phyloP scores from a whole-genome alignment of 2,113 vertebrate genomes.

The Poeciliopsis prolifica region DNA sequence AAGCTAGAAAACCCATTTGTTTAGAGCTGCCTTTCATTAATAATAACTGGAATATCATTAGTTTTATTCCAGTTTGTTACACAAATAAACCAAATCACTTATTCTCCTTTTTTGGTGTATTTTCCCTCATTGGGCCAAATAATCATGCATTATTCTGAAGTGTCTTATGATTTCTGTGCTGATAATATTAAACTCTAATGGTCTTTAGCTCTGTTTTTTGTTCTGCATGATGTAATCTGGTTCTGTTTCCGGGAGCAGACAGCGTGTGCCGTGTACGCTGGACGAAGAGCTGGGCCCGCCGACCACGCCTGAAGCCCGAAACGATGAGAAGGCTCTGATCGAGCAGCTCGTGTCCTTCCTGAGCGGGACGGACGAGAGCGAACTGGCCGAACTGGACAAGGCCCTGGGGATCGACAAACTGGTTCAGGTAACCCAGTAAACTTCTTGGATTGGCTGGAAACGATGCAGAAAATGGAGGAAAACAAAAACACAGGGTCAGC shows the following conservation, averaged over 20 bases:
- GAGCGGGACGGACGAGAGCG: conserved; percentile 95
- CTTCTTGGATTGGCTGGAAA: too few relatives aligned
- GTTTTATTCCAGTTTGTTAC: too few relatives aligned
- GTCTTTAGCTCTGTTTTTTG: too few relatives aligned
- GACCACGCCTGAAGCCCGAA: conserved; percentile 88
- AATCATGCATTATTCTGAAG: background rate
- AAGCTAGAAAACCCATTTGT: too few relatives aligned
- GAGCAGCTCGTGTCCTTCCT: conserved; percentile 95
- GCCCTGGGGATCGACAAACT: conserved; percentile 95
- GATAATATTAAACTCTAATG: background rate
- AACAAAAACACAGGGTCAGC: too few relatives aligned
- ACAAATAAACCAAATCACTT: background rate
- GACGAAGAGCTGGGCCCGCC: conserved; percentile 92
- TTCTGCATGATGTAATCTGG: background rate
- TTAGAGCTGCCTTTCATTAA: too few relatives aligned
- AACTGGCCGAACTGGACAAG: conserved; percentile 91
- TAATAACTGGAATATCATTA: too few relatives aligned
- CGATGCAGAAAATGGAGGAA: too few relatives aligned
- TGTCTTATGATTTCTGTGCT: background rate
- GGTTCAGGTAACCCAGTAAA: conserved; percentile 84
- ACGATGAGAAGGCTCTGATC: conserved; percentile 91
- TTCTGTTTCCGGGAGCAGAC: conserved; percentile 74
- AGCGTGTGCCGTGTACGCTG: conserved; percentile 88
- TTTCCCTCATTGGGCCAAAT: background rate
- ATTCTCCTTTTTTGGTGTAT: background rate